Base-by-base conservation (phyloP, 2,797 vertebrate genomes). In the Acipenser oxyrinchus region DNA sequence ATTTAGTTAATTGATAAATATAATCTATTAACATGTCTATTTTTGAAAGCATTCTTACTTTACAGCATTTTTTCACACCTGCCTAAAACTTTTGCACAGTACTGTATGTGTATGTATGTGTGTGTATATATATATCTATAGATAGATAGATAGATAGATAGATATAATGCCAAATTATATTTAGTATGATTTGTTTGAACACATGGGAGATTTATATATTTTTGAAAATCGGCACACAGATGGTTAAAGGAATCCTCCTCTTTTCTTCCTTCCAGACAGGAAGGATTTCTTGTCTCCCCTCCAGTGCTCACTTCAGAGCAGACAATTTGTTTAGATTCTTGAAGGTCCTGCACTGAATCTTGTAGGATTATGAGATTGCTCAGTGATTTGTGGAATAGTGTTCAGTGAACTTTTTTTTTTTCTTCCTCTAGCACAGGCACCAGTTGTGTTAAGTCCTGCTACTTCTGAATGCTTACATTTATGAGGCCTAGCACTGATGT, bases 261-360 rank as follows among this genome's bases (percentile, higher is more conserved):
- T 37, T 37, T 37, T 78, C 68, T 63, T 7, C 60, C 75, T 77
- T 73, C 77, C 76, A 82, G 74, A 72, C 70, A 69, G 63, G 70
- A 74, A 81, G 78, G 15, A 18, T 18, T 87, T 86, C 84, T 84
- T 80, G 78, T 80, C 78, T 82, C 81, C 73, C 74, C 68, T 75
- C 66, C 71, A 4, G 76, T 66, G 73, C 78, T 78, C 83, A 82
- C 85, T 86, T 84, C 75, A 83, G 70, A 74, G 69, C 69, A 77
- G 82, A 82, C 81, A 78, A 78, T 84, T 84, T 86, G 82, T 89
- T 88, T 85, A 82, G 82, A 82, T 79, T 78, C 81, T 80, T 82
- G 78, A 87, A 85, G 86, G 86, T 86, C 79, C 77, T 86, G 75
- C 78, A 72, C 77, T 71, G 71, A 74, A 7, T 71, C 67, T 75